phyloP scores from a whole-genome alignment of 1,140 invertebrate species.

The Trichonephila clavipes region DNA sequence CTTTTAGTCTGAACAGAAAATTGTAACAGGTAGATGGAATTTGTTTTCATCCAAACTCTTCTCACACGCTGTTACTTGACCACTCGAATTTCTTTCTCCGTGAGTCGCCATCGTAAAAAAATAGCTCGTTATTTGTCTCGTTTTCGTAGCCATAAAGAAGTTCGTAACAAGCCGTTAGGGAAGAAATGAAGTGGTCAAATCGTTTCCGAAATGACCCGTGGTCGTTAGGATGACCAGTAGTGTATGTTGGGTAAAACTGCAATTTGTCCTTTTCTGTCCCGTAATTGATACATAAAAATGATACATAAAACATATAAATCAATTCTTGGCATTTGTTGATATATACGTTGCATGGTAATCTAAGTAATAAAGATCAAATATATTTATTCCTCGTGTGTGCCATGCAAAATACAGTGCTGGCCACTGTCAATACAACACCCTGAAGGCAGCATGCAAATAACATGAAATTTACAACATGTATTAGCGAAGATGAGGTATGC shows the following conservation, averaged over 20 bases:
- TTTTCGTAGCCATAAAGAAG: not conserved
- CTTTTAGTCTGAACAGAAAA: not conserved
- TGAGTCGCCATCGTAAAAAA: not conserved
- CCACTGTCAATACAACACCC: too few relatives aligned
- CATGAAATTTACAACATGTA: too few relatives aligned
- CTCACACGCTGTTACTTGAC: not conserved
- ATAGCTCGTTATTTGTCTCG: not conserved
- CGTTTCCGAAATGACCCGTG: constrained; percentile 7
- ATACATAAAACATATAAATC: too few relatives aligned
- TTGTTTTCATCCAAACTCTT: not conserved
- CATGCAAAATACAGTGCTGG: too few relatives aligned
- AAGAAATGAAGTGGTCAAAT: constrained; percentile 43
- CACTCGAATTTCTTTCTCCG: not conserved
- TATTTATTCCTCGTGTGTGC: too few relatives aligned
- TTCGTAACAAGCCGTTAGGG: constrained; percentile 40
- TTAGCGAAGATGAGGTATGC: too few relatives aligned
- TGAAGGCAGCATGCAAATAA: too few relatives aligned
- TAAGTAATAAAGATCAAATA: too few relatives aligned
- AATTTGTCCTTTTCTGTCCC: not conserved
- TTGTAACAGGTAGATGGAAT: not conserved
- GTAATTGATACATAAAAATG: constrained; percentile 31
- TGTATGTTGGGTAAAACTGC: not conserved
- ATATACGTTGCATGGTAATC: too few relatives aligned
- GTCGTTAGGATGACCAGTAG: constrained; percentile 18
- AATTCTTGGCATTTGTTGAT: too few relatives aligned